Percentiles rank a stretch among this genome's conserved stretches.
phyloP scores from a whole-genome alignment of 2,797 vertebrate species.

The Gymnodraco acuticeps region DNA sequence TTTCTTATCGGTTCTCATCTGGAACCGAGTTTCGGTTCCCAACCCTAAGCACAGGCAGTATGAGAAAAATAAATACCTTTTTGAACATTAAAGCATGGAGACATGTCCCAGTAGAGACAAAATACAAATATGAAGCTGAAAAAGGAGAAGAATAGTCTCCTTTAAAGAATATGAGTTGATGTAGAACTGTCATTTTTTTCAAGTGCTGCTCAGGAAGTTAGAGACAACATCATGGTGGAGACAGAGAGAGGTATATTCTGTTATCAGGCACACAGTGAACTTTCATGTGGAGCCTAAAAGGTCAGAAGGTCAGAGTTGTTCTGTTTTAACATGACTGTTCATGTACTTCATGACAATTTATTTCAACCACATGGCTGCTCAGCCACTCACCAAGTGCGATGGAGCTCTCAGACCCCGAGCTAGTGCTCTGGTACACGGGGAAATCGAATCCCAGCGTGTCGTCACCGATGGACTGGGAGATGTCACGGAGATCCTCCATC shows the following conservation, averaged over 20 bases:
- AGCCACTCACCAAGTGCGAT: slow-evolving; percentile 80
- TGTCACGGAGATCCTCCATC: slow-evolving; percentile 89
- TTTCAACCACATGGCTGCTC: rapidly evolving
- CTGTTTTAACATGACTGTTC: not conserved
- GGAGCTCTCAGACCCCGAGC: slow-evolving; percentile 87
- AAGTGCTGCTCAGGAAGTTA: slow-evolving; percentile 20
- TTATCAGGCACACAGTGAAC: slow-evolving; percentile 24
- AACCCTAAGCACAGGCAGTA: too few species aligned
- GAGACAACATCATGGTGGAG: not conserved
- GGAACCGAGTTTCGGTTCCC: too few species aligned
- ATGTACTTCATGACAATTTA: too few species aligned
- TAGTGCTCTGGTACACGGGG: slow-evolving; percentile 88
- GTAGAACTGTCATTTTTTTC: not conserved
- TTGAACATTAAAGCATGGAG: too few species aligned
- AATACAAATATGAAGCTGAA: too few species aligned
- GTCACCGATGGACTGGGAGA: slow-evolving; percentile 89
- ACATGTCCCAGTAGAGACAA: too few species aligned
- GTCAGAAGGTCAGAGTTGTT: slow-evolving; percentile 14
- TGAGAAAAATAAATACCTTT: too few species aligned
- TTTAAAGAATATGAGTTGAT: too few species aligned
- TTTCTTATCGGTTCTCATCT: too few species aligned
- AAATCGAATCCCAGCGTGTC: slow-evolving; percentile 88
- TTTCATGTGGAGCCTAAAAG: not conserved
- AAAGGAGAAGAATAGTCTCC: too few species aligned
- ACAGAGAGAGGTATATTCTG: not conserved